These are phyloP conservation scores for Caenorhabditis inopinata DNA, from an alignment of 1,140 invertebrate species.

Conservation along the genomic window DNA sequence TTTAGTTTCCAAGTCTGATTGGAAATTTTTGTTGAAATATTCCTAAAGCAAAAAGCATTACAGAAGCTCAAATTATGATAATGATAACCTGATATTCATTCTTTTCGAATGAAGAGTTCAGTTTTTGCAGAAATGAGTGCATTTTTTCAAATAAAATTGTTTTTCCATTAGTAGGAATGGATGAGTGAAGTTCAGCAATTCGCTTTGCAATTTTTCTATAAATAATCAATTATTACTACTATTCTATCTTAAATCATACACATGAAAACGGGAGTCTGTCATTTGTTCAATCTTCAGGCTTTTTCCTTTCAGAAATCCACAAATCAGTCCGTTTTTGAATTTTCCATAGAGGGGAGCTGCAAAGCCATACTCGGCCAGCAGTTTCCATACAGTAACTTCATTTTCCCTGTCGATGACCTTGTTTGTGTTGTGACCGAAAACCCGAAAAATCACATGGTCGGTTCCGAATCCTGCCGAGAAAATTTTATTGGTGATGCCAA, in stretches of 20 bases:
- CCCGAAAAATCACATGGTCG: conserved; percentile 77
- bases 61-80: no score
- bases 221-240: no score
- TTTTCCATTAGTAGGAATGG: conserved; percentile 48
- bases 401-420: conserved; percentile 81
- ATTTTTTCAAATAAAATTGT: conserved; percentile 41
- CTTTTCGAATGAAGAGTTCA: neutral
- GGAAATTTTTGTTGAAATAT: neutral
- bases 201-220: conserved; percentile 74
- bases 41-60: neutral
- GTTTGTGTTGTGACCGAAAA: conserved; percentile 92
- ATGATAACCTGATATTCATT: neutral
- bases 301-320: conserved; percentile 83
- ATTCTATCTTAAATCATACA: conserved; percentile 43
- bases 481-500: conserved; percentile 91
- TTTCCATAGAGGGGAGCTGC: conserved; percentile 83
- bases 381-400: conserved; percentile 69
- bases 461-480: conserved; percentile 72
- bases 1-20: neutral
- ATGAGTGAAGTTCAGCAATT: conserved; percentile 74
- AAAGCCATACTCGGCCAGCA: conserved; percentile 76
- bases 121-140: neutral
- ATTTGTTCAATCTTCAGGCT: conserved; percentile 77
- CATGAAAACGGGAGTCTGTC: conserved; percentile 72
- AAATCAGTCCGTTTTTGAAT: conserved; percentile 90